phyloP scores from a whole-genome alignment of 2,113 vertebrate species.

The Neolamprologus ventralis region DNA sequence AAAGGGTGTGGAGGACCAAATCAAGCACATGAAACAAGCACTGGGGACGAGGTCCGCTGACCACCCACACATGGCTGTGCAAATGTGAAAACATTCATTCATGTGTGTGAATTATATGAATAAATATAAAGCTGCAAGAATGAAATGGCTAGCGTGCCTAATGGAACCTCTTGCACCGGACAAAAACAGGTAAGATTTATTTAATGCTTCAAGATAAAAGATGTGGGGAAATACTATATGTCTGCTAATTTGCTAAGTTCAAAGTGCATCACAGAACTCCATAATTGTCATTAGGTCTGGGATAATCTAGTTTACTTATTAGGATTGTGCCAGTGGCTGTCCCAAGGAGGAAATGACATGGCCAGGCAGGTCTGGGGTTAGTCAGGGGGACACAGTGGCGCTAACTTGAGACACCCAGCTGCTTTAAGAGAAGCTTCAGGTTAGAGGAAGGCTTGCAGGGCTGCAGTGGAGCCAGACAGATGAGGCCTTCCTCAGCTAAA shows the following conservation, averaged over 20 bases:
- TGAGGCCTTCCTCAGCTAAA: slow-evolving; percentile 31
- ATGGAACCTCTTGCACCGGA: not conserved
- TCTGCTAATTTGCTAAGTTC: slow-evolving; percentile 29
- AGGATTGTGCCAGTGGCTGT: slow-evolving; percentile 40
- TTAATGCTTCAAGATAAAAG: not conserved
- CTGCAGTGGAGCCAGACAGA: slow-evolving; percentile 51
- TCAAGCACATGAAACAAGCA: slow-evolving; percentile 7
- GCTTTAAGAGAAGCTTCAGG: slow-evolving; percentile 54
- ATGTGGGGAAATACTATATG: not conserved
- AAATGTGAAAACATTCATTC: slow-evolving; percentile 26
- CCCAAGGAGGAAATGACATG: slow-evolving; percentile 59
- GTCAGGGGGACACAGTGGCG: slow-evolving; percentile 16
- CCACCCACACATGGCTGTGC: slow-evolving; percentile 50
- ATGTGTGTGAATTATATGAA: slow-evolving; percentile 15
- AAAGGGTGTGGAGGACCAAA: slow-evolving; percentile 45
- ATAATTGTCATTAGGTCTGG: slow-evolving; percentile 39
- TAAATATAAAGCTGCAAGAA: not conserved
- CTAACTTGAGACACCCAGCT: slow-evolving; percentile 47
- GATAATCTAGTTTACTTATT: slow-evolving; percentile 60
- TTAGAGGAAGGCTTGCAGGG: slow-evolving; percentile 8
- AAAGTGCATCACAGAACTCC: slow-evolving; percentile 41
- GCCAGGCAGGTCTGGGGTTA: slow-evolving; percentile 8
- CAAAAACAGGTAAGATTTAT: not conserved
- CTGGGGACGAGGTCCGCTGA: slow-evolving; percentile 28
- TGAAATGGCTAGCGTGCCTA: not conserved